Percentiles rank a stretch among this genome's conserved stretches.
Evolutionary conservation across 2,113 vertebrate species (phyloP).

Genomic region (Mesoclemmys tuberculata): DNA sequence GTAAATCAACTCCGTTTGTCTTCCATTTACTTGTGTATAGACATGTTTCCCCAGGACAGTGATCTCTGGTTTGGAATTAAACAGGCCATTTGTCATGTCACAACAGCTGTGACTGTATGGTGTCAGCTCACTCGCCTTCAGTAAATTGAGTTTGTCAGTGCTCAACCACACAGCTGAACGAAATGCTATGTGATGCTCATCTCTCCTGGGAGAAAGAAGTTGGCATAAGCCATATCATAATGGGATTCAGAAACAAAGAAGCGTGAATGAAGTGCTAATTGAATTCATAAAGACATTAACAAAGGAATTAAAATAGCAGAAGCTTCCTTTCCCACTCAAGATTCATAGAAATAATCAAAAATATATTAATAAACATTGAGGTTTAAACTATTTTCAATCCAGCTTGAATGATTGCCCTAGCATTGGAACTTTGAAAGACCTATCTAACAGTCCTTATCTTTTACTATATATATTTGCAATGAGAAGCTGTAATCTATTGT

Average conservation of each 20-base stretch:
- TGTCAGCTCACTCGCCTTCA: conserved; percentile 60
- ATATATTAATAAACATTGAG: conserved; percentile 33
- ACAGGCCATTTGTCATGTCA: conserved; percentile 59
- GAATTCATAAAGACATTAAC: conserved; percentile 86
- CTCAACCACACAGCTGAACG: conserved; percentile 77
- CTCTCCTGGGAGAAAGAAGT: conserved; percentile 76
- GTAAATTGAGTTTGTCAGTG: conserved; percentile 84
- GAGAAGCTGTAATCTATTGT: not conserved
- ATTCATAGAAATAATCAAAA: conserved; percentile 54
- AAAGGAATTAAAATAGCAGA: conserved; percentile 83
- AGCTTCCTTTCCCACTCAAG: conserved; percentile 65
- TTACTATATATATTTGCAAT: not conserved
- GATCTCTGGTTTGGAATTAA: conserved; percentile 47
- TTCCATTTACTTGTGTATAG: not conserved
- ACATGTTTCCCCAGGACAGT: conserved; percentile 22
- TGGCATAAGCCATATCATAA: conserved; percentile 79
- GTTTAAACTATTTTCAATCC: conserved; percentile 12
- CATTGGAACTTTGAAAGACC: not conserved
- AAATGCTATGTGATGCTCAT: conserved; percentile 66
- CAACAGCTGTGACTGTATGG: conserved; percentile 17
- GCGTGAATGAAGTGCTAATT: conserved; percentile 86
- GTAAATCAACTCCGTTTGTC: conserved; percentile 11
- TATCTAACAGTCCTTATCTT: not conserved
- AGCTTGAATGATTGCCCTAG: not conserved
- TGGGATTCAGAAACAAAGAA: conserved; percentile 84